Evolutionary conservation across 2,888 invertebrate genomes (phyloP), one percentile per base, ranked within the genome.

Genomic region (Nomada fucata): DNA sequence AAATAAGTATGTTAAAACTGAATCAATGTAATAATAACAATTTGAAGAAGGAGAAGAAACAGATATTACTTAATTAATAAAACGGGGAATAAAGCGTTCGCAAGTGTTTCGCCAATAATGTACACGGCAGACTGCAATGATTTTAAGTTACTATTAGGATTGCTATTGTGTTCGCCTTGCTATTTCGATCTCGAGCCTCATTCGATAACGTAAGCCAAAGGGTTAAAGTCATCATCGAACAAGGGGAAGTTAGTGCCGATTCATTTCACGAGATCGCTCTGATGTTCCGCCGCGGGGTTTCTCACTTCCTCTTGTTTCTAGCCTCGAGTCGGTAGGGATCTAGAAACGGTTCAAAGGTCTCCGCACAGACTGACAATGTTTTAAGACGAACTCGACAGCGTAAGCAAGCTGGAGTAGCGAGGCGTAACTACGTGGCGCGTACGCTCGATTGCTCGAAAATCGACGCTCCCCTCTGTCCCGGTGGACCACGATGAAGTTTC

Each of bases 261-360:
- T 90, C 88, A 86, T 90, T 88, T 82, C 79, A 83, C 87, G 85
- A 90, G 89, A 91, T 91, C 90, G 90, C 87, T 89, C 87, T 84
- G 88, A 90, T 87, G 90, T 86, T 87, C 88, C 84, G 80, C 82
- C 82, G 77, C 84, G 65, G 20, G 63, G 82, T 86, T 84, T 79
- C 70, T 79, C 53, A 85, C 67, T 55, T 72, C 44, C 80, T 47
- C 11, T 59, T 20, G 55, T 71, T 57, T 84, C 81, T 79, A 77
- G 52, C 52, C 81, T 67, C 74, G 68, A 76, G 86, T 84, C 83
- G 84, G 80, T 50, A 11, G 65, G 71, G 74, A 68, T 47, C 53
- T 15, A 57, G 44, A 29, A 70, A 57, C 59, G 75, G 83, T 80
- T 83, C 85, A 86, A 86, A 85, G 78, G 83, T 83, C 80, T 80